Evolutionary conservation across 2,797 vertebrate species (phyloP).

Genomic region (Amblyopsis hoosieri): DNA sequence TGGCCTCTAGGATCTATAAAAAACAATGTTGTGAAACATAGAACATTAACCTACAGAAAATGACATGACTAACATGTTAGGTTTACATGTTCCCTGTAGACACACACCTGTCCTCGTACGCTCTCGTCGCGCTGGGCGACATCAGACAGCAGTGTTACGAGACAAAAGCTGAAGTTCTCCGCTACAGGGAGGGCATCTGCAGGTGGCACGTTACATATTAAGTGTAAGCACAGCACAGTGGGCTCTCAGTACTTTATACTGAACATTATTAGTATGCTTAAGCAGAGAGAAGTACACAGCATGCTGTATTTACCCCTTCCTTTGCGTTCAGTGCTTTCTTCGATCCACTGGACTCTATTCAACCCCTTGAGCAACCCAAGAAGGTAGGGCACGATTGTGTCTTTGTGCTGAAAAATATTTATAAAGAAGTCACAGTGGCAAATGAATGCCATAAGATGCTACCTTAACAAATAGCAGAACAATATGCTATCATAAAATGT

Average conservation of each 20-base stretch:
- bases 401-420: conserved; percentile 86
- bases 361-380: conserved; percentile 90
- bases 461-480: neutral
- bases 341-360: conserved; percentile 95
- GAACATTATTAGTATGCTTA: neutral
- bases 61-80: conserved; percentile 1
- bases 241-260: neutral
- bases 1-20: conserved; percentile 86
- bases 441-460: neutral
- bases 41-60: neutral
- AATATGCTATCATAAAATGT: neutral
- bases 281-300: neutral
- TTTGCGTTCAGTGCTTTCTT: conserved; percentile 91
- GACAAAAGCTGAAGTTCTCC: conserved; percentile 95
- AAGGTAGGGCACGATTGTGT: conserved; percentile 90
- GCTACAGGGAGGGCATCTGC: conserved; percentile 90
- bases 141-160: conserved; percentile 92
- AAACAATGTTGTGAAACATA: conserved; percentile 1
- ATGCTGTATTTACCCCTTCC: conserved; percentile 77
- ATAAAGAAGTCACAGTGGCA: neutral
- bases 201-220: conserved; percentile 16
- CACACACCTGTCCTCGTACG: conserved; percentile 85
- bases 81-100: neutral
- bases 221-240: neutral
- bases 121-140: conserved; percentile 89